Evolutionary conservation across 1,140 invertebrate genomes (phyloP).

Genomic region (Cydia amplana): DNA sequence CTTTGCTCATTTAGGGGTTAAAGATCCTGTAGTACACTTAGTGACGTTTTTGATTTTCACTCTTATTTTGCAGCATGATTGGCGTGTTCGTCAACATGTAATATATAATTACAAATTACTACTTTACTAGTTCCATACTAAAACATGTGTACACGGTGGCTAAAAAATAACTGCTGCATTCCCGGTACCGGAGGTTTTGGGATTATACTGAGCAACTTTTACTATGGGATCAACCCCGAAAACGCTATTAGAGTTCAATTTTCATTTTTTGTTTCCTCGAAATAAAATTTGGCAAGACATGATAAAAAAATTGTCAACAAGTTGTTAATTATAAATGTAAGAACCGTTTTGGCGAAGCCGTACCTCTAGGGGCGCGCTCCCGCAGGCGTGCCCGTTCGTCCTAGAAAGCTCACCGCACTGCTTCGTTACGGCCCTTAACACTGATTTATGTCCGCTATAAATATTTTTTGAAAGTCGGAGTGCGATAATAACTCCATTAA

Average conservation of each 20-base stretch:
- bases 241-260: too few species aligned
- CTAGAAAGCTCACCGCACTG: constrained; percentile 68
- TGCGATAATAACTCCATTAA: constrained; percentile 79
- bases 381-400: constrained; percentile 46
- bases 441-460: constrained; percentile 76
- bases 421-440: constrained; percentile 74
- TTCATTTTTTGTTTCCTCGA: too few species aligned
- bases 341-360: not conserved
- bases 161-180: too few species aligned
- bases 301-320: not conserved
- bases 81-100: too few species aligned
- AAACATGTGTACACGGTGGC: too few species aligned
- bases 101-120: too few species aligned
- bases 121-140: too few species aligned
- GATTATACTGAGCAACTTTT: too few species aligned
- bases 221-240: too few species aligned
- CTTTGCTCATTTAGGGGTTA: not conserved
- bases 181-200: too few species aligned
- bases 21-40: not conserved
- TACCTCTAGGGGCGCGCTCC: constrained; percentile 36
- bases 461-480: constrained; percentile 77
- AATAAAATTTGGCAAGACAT: too few species aligned
- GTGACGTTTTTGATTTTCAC: not conserved
- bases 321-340: not conserved
- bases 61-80: too few species aligned